Evolutionary conservation across 2,888 invertebrate species (phyloP).

Genomic region (Nomada fucata): DNA sequence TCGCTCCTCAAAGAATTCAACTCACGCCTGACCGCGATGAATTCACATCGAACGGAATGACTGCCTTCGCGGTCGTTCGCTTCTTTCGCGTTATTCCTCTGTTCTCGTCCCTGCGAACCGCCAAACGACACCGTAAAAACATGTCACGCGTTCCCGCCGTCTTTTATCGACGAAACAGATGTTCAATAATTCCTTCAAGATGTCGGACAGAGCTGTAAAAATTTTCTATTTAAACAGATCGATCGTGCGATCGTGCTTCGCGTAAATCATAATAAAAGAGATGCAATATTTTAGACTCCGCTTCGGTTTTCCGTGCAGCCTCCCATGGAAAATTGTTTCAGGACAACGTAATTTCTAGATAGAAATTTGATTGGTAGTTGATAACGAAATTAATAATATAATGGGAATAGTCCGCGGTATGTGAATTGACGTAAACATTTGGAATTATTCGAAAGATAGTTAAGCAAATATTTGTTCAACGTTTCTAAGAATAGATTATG

Average conservation of each 20-base stretch:
- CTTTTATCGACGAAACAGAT: conserved; percentile 38
- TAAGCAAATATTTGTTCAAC: too few species aligned
- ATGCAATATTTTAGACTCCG: too few species aligned
- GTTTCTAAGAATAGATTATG: too few species aligned
- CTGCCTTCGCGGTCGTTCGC: conserved; percentile 41
- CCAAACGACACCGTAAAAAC: conserved; percentile 35
- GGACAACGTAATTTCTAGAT: too few species aligned
- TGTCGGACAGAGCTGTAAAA: neutral
- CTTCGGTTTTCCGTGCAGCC: too few species aligned
- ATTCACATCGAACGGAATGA: conserved; percentile 72
- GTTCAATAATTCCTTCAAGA: conserved; percentile 30
- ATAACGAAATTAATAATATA: too few species aligned
- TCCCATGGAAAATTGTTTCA: too few species aligned
- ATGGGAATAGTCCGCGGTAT: too few species aligned
- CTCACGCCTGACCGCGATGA: conserved; percentile 71
- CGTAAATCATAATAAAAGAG: neutral
- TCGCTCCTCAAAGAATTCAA: conserved; percentile 72
- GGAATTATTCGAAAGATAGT: too few species aligned
- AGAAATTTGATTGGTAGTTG: too few species aligned
- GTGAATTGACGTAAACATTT: too few species aligned
- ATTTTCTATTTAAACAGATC: conserved; percentile 17
- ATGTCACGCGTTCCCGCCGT: conserved; percentile 26
- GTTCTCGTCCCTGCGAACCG: conserved; percentile 21
- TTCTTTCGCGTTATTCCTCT: conserved; percentile 29
- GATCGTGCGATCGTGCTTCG: neutral